Evolutionary conservation across 2,888 invertebrate species (phyloP).

Genomic region (Psylliodes chrysocephalus): DNA sequence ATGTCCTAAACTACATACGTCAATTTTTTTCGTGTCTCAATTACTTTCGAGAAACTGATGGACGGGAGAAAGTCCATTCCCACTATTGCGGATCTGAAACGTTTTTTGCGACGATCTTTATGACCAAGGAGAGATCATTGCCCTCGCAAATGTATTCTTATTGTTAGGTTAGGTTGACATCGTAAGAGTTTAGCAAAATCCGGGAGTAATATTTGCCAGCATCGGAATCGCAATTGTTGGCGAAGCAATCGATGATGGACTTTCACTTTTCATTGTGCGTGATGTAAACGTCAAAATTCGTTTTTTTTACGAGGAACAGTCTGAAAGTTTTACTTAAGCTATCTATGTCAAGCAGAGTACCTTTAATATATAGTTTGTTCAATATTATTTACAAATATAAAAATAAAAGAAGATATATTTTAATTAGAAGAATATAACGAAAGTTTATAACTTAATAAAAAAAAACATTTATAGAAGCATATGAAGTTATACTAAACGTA

Average conservation of each 20-base stretch:
- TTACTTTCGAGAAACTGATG: conserved; percentile 43
- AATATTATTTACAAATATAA: too few species aligned
- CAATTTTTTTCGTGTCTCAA: conserved; percentile 39
- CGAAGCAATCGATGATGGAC: neutral
- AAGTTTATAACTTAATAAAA: too few species aligned
- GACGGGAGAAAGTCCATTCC: conserved; percentile 43
- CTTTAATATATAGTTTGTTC: too few species aligned
- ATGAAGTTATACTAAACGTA: too few species aligned
- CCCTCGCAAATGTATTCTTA: conserved; percentile 22
- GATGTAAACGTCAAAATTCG: too few species aligned
- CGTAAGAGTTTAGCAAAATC: conserved; percentile 28
- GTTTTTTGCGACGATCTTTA: conserved; percentile 29
- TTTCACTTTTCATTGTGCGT: neutral
- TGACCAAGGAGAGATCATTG: conserved; percentile 33
- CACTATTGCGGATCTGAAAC: conserved; percentile 37
- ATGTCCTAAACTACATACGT: conserved; percentile 17
- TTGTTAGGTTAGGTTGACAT: conserved; percentile 17
- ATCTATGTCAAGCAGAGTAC: too few species aligned
- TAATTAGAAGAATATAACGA: too few species aligned
- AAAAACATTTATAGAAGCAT: too few species aligned
- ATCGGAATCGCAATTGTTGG: neutral
- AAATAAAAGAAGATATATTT: too few species aligned
- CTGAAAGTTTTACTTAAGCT: too few species aligned
- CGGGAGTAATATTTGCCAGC: conserved; percentile 19
- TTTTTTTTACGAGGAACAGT: too few species aligned